Percentiles rank a stretch among this genome's conserved stretches.
Conservation (phyloP, 2,888 invertebrate genomes). For the Cheilosia pagana region DNA sequence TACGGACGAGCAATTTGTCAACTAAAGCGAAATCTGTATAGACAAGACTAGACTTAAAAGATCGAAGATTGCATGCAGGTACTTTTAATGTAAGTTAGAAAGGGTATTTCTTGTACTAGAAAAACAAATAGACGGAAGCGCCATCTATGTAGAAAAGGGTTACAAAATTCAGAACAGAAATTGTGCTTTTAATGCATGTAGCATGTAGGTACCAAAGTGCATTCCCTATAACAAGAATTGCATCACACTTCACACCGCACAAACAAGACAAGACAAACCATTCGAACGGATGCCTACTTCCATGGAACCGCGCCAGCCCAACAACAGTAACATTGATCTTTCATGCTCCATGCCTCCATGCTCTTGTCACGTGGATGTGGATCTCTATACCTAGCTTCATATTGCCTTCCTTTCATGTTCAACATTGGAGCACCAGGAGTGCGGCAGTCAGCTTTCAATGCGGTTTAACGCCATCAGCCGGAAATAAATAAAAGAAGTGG, state of each 20-base stretch:
- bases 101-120: too few relatives aligned
- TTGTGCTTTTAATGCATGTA: not conserved
- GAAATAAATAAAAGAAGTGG: constrained; percentile 70
- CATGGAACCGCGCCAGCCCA: constrained; percentile 41
- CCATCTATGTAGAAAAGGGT: not conserved
- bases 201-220: constrained; percentile 16
- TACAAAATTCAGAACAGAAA: not conserved
- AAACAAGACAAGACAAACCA: constrained; percentile 45
- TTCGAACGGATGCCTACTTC: constrained; percentile 41
- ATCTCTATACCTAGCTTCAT: constrained; percentile 19
- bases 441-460: constrained; percentile 49
- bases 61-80: too few relatives aligned
- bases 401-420: constrained; percentile 40
- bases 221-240: constrained; percentile 23
- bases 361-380: constrained; percentile 60
- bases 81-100: too few relatives aligned
- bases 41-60: too few relatives aligned
- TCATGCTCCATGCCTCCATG: constrained; percentile 42
- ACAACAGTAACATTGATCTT: constrained; percentile 57
- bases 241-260: constrained; percentile 42
- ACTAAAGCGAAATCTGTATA: too few relatives aligned
- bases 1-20: too few relatives aligned
- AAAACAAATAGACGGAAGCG: not conserved
- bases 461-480: constrained; percentile 66
- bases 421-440: constrained; percentile 23